Percentiles rank a stretch among this genome's conserved stretches.
phyloP scores from a whole-genome alignment of 2,888 invertebrate species.

The Spodoptera picta region DNA sequence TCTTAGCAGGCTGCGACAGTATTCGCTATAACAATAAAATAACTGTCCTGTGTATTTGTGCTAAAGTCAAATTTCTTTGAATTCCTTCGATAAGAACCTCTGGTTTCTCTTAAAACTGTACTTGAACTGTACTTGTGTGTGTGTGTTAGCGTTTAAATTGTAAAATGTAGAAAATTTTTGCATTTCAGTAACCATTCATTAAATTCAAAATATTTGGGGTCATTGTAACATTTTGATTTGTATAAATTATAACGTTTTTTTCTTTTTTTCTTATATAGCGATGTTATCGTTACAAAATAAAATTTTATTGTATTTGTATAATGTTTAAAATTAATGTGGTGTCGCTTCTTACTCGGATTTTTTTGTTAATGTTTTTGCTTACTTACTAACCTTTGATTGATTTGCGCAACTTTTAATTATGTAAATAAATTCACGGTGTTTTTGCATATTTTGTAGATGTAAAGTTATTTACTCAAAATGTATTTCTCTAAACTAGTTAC shows the following conservation, averaged over 20 bases:
- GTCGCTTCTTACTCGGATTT: slow-evolving; percentile 27
- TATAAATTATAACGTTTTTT: slow-evolving; percentile 25
- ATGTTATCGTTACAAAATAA: slow-evolving; percentile 28
- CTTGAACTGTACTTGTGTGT: slow-evolving; percentile 15
- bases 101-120: neutral
- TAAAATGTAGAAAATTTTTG: slow-evolving; percentile 49
- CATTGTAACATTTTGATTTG: slow-evolving; percentile 18
- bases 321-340: slow-evolving; percentile 37
- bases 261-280: slow-evolving; percentile 17
- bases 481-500: slow-evolving; percentile 37
- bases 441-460: slow-evolving; percentile 34
- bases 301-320: slow-evolving; percentile 19
- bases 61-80: slow-evolving; percentile 8
- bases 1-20: neutral
- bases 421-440: slow-evolving; percentile 39
- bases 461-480: slow-evolving; percentile 31
- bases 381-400: slow-evolving; percentile 33
- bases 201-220: slow-evolving; percentile 25
- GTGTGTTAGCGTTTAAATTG: slow-evolving; percentile 18
- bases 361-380: slow-evolving; percentile 43
- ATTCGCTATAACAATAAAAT: slow-evolving; percentile 4
- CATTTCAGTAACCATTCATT: slow-evolving; percentile 39
- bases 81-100: slow-evolving; percentile 2
- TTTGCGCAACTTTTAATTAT: slow-evolving; percentile 43
- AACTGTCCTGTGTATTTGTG: neutral